Conservation (phyloP, 2,113 vertebrate species). For the Protomyctophum bolini region DNA sequence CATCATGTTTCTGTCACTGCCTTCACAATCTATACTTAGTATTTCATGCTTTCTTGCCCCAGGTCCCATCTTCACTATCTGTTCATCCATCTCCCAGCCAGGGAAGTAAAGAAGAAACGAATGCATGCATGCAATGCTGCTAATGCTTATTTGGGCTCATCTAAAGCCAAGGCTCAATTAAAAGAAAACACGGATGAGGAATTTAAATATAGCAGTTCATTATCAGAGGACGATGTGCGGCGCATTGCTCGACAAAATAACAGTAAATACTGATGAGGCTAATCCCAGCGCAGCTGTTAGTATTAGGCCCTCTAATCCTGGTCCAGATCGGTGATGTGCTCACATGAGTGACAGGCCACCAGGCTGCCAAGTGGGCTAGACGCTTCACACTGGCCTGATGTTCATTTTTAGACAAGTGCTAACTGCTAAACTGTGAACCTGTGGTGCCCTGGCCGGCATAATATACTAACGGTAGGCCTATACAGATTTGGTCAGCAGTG, state of each 20-base stretch:
- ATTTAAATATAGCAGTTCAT: constrained; percentile 41
- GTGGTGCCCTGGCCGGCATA: constrained; percentile 37
- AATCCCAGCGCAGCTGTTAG: constrained; percentile 76
- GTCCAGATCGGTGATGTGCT: constrained; percentile 70
- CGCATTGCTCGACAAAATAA: constrained; percentile 67
- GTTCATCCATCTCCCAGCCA: not conserved
- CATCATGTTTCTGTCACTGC: constrained; percentile 12
- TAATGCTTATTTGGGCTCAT: not conserved
- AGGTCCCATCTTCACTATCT: not conserved
- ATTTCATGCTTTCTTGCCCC: not conserved
- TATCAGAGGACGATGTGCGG: constrained; percentile 47
- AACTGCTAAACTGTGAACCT: constrained; percentile 59
- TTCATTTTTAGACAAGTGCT: constrained; percentile 63
- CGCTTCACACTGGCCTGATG: constrained; percentile 61
- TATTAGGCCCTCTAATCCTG: constrained; percentile 71
- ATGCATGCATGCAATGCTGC: not conserved
- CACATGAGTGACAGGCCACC: constrained; percentile 72
- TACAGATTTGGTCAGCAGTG: constrained; percentile 42
- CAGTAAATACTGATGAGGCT: constrained; percentile 75
- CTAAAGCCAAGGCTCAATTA: constrained; percentile 5
- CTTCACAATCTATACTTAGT: constrained; percentile 11
- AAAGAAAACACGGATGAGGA: constrained; percentile 12
- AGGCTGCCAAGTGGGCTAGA: constrained; percentile 75
- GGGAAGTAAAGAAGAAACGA: not conserved
- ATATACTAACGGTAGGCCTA: not conserved